Percentiles rank a stretch among this genome's conserved stretches.
phyloP scores from a whole-genome alignment of 1,140 invertebrate species.

The Sarcophaga bullata region DNA sequence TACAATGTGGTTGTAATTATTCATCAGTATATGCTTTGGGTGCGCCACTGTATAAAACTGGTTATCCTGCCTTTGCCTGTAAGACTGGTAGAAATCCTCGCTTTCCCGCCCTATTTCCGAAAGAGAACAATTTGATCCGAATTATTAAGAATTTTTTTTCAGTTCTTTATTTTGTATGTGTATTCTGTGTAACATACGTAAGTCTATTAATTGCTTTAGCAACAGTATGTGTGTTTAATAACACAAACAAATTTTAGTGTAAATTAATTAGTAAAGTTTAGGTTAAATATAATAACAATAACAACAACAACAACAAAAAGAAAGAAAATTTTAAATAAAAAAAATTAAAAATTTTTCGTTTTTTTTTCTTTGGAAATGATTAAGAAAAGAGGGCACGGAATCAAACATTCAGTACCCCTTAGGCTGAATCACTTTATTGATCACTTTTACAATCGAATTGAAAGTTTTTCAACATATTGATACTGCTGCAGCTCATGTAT shows the following conservation, averaged over 20 bases:
- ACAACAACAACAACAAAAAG: background rate
- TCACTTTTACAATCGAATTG: too few relatives aligned
- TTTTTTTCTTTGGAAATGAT: too few relatives aligned
- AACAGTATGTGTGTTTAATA: background rate
- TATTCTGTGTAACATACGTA: constrained; percentile 20
- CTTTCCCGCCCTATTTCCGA: constrained; percentile 60
- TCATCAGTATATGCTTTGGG: constrained; percentile 58
- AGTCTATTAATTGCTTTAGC: background rate
- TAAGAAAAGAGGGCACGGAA: too few relatives aligned
- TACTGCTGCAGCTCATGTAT: too few relatives aligned
- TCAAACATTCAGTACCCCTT: too few relatives aligned
- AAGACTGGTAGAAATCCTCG: constrained; percentile 57
- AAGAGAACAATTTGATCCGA: constrained; percentile 56
- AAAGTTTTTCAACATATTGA: too few relatives aligned
- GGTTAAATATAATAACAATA: background rate
- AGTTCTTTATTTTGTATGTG: constrained; percentile 11
- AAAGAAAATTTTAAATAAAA: background rate
- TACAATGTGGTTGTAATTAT: constrained; percentile 63
- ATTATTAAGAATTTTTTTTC: constrained; percentile 50
- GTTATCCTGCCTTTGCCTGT: constrained; percentile 52
- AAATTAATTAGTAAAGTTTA: background rate
- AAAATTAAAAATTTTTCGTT: background rate
- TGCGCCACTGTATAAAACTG: constrained; percentile 54
- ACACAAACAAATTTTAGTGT: too few relatives aligned
- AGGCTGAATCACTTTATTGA: too few relatives aligned